Conservation (phyloP, 35 echinoderm and acorn worm species). For the Stichopus chloronotus region DNA sequence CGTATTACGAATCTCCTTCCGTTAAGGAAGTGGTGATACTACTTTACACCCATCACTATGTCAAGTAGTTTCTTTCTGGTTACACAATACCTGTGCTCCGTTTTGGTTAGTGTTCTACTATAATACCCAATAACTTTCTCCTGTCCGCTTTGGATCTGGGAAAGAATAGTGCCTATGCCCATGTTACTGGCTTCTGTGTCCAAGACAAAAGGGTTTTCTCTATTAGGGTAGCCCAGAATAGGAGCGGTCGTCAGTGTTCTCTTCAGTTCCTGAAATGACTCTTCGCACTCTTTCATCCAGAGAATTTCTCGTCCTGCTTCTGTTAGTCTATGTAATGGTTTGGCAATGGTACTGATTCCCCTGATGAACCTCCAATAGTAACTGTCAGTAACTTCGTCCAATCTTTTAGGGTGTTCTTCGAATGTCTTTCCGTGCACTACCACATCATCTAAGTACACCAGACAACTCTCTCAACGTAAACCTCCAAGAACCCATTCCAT, state of each 20-base stretch:
- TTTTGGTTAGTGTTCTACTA: not conserved
- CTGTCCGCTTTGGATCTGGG: not conserved
- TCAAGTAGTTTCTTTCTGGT: slow-evolving; percentile 57
- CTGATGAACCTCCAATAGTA: slow-evolving; percentile 46
- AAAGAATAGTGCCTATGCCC: not conserved
- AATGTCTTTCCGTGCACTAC: not conserved
- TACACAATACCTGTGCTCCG: not conserved
- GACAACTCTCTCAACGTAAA: not conserved
- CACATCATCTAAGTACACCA: not conserved
- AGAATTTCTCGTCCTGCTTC: no score
- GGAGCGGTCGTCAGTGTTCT: slow-evolving; percentile 45
- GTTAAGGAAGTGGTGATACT: slow-evolving; percentile 73
- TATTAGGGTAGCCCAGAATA: no score
- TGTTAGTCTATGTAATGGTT: no score
- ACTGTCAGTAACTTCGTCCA: not conserved
- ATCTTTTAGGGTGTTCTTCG: not conserved
- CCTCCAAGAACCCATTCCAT: not conserved
- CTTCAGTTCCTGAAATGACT: no score
- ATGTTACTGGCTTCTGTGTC: slow-evolving; percentile 57
- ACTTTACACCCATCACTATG: slow-evolving; percentile 58
- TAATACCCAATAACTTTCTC: no score
- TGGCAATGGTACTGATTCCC: not conserved
- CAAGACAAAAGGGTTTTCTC: no score
- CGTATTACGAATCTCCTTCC: slow-evolving; percentile 50
- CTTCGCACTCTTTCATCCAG: no score